Base-by-base conservation (phyloP, 2,797 vertebrate genomes). In the Macropodus opercularis region DNA sequence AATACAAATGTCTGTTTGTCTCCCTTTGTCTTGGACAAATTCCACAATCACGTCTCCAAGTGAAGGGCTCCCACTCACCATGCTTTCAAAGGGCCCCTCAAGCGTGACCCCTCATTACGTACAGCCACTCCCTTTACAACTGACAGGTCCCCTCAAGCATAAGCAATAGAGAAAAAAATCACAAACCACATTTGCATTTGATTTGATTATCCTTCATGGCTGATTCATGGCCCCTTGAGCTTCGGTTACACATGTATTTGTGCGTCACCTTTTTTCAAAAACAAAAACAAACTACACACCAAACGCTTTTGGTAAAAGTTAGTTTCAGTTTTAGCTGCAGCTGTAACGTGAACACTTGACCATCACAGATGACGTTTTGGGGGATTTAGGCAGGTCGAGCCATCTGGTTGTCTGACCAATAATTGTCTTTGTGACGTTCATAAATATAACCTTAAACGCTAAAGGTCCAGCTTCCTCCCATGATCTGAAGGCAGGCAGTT, bases 141-240 rank as follows among this genome's bases (percentile, higher is more conserved):
- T 84, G 79, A 75, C 83, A 76, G 74, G 75, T 53, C 73, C 87
- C 87, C 84, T 81, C 13, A 68, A 87, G 77, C 78, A 77, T 76
- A 69, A 74, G 70, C 72, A 74, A 81, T 32, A 83, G 58, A 65
- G 69, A 62, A 80, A 76, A 65, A 75, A 64, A 17, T 81, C 75
- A 84, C 79, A 75, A 80, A 81, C 77, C 72, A 65, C 74, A 89
- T 90, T 91, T 91, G 87, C 88, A 89, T 90, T 83, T 88, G 79
- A 89, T 91, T 89, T 89, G 87, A 91, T 89, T 88, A 90, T 88
- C 73, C 79, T 89, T 88, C 88, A 87, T 87, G 87, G 85, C 83
- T 89, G 85, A 90, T 86, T 88, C 85, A 85, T 85, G 83, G 75
- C 63, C 64, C 71, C 73, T 34, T 51, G 75, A 80, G 83, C 71